Evolutionary conservation across 2,797 vertebrate species (phyloP).

Genomic region (Paratrypauchen microcephalus): DNA sequence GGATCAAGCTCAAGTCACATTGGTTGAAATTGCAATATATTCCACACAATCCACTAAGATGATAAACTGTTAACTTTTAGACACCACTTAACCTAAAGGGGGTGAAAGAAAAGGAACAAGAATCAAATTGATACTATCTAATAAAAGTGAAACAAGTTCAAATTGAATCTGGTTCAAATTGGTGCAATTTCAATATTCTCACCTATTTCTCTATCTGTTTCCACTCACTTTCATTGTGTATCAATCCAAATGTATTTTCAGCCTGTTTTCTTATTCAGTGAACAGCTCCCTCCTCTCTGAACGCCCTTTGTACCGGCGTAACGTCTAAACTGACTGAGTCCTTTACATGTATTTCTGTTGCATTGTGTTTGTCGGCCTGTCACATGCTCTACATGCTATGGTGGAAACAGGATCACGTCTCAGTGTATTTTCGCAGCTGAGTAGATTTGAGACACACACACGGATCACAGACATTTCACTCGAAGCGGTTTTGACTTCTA

Average conservation of each 20-base stretch:
- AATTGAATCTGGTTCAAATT: background rate
- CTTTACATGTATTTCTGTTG: constrained; percentile 33
- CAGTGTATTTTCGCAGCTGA: constrained; percentile 27
- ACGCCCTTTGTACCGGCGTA: background rate
- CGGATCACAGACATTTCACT: constrained; percentile 8
- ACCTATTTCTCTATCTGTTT: background rate
- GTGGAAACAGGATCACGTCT: constrained; percentile 52
- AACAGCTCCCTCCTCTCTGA: background rate
- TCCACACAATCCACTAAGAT: background rate
- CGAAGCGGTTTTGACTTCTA: constrained; percentile 41
- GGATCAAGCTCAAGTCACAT: background rate
- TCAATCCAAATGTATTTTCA: constrained; percentile 1
- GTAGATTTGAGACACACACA: constrained; percentile 23
- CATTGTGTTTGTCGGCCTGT: constrained; percentile 42
- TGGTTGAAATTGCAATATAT: background rate
- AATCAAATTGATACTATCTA: background rate
- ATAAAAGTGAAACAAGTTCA: constrained; percentile 1
- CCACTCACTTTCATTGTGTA: background rate
- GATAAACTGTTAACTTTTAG: background rate
- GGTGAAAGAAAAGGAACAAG: background rate
- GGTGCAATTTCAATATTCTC: background rate
- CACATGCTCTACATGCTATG: constrained; percentile 32
- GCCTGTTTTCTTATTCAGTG: constrained; percentile 15
- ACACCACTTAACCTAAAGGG: too few species aligned
- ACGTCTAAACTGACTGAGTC: constrained; percentile 28